Evolutionary conservation across 2,797 vertebrate genomes (phyloP).

Genomic region (Steatocranus sp.): DNA sequence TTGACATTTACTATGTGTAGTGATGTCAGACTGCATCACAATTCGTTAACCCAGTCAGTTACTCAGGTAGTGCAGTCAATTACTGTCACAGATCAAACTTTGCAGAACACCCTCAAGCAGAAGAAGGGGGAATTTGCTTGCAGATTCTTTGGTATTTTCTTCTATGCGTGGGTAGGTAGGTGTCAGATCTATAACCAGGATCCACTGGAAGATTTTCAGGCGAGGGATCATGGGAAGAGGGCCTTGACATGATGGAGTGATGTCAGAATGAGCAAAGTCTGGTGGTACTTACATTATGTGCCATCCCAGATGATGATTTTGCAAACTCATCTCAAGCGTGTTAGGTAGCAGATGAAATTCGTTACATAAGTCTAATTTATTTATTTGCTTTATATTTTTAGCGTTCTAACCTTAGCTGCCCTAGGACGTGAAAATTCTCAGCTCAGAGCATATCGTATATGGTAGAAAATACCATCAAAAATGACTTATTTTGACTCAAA

Average conservation of each 20-base stretch:
- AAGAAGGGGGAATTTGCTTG: background rate
- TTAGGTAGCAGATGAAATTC: background rate
- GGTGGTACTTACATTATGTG: background rate
- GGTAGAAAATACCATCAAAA: background rate
- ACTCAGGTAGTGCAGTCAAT: background rate
- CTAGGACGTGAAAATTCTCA: background rate
- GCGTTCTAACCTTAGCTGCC: background rate
- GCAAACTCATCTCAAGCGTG: background rate
- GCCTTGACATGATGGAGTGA: slow-evolving; percentile 2
- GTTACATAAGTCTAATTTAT: background rate
- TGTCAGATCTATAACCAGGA: background rate
- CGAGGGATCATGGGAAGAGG: background rate
- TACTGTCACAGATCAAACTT: background rate
- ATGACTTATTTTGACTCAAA: background rate
- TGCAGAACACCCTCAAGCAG: background rate
- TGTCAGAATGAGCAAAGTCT: background rate
- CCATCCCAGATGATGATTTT: background rate
- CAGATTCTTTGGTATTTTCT: background rate
- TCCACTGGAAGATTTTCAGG: background rate
- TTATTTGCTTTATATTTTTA: background rate
- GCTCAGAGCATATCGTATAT: background rate
- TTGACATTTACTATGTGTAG: slow-evolving; percentile 37
- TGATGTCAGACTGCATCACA: slow-evolving; percentile 17
- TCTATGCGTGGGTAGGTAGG: background rate
- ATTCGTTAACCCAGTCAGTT: background rate